phyloP scores from a whole-genome alignment of 2,888 invertebrate species.

The Willowsia nigromaculata region DNA sequence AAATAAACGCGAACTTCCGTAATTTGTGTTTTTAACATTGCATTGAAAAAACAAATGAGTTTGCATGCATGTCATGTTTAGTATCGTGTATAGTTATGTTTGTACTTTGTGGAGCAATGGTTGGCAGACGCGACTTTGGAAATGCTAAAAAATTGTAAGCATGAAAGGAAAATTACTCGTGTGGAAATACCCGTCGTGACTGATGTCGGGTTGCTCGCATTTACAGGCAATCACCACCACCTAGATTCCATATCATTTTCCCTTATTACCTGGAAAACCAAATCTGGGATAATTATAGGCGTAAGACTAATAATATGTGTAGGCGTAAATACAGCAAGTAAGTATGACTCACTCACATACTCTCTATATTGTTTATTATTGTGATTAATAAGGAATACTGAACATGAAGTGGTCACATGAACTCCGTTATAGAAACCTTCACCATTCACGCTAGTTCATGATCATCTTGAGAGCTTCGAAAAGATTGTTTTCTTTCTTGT shows the following conservation, averaged over 20 bases:
- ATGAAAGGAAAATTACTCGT: not conserved
- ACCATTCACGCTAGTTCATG: not conserved
- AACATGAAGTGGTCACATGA: not conserved
- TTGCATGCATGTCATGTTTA: not conserved
- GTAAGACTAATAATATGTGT: not conserved
- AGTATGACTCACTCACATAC: no score
- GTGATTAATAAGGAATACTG: no score
- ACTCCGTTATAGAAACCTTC: not conserved
- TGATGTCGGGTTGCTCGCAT: not conserved
- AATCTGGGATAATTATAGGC: not conserved
- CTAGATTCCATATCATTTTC: not conserved
- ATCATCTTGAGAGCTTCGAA: not conserved
- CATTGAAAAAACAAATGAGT: not conserved
- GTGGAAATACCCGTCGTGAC: not conserved
- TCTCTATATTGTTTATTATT: not conserved
- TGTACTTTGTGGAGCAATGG: no score
- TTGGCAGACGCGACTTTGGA: no score
- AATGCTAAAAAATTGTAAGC: not conserved
- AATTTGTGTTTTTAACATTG: not conserved
- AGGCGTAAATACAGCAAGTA: not conserved
- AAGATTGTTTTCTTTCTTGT: not conserved
- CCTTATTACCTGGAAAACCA: not conserved
- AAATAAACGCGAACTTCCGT: not conserved
- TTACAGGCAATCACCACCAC: not conserved
- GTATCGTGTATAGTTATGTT: no score